These are phyloP conservation scores for Poecilia latipinna DNA, from an alignment of 2,113 vertebrate species.

Conservation along the genomic window DNA sequence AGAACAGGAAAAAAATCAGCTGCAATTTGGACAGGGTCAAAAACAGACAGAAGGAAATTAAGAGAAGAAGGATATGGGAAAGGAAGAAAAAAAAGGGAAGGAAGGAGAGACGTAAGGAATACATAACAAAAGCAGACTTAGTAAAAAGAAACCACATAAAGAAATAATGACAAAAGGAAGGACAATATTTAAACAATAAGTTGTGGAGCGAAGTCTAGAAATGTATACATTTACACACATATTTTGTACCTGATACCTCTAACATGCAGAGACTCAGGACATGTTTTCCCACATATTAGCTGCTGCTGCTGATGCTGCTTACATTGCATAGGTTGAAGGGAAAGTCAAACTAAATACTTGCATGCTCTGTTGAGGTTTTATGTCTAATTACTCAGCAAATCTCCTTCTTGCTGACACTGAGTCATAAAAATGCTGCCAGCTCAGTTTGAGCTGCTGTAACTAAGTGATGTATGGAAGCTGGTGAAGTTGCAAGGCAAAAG, in stretches of 20 bases:
- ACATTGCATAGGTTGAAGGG: neutral
- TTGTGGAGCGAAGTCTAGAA: neutral
- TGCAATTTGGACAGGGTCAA: neutral
- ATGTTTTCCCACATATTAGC: neutral
- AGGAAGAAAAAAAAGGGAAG: too few species aligned
- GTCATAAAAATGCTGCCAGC: neutral
- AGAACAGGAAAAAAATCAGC: neutral
- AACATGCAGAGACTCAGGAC: neutral
- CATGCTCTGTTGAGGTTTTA: neutral
- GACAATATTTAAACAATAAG: too few species aligned
- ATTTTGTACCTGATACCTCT: neutral
- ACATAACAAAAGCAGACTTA: too few species aligned
- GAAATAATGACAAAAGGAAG: too few species aligned
- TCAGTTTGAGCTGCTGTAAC: neutral
- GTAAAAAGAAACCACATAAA: too few species aligned
- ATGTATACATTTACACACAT: neutral
- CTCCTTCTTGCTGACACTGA: neutral
- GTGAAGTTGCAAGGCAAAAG: neutral
- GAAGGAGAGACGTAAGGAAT: too few species aligned
- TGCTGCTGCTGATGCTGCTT: slow-evolving; percentile 6
- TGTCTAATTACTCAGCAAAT: slow-evolving; percentile 15
- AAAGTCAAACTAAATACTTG: neutral
- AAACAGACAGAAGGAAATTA: neutral
- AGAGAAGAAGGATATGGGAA: too few species aligned
- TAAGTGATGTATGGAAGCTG: neutral